Conservation (phyloP, 2,113 vertebrate species). For the Phyllostomus discolor region DNA sequence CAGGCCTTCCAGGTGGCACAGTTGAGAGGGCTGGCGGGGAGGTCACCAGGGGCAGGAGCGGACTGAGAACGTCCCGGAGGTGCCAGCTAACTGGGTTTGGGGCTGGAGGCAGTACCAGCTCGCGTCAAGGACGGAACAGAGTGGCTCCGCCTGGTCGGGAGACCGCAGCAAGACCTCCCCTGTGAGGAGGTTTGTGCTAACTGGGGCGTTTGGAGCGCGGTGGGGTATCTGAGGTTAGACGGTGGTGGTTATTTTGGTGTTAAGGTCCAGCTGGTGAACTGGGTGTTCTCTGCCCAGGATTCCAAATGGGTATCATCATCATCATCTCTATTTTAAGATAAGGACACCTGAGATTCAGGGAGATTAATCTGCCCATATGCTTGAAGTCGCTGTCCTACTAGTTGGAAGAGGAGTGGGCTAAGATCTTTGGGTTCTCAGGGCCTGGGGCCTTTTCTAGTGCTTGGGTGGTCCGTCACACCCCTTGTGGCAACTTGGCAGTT, state of each 20-base stretch:
- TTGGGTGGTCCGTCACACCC: not conserved
- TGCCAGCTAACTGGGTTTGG: not conserved
- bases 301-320: not conserved
- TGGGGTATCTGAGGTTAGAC: not conserved
- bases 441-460: not conserved
- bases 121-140: not conserved
- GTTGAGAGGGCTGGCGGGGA: not conserved
- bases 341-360: not conserved
- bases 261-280: not conserved
- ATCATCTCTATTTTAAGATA: conserved; percentile 1
- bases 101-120: not conserved
- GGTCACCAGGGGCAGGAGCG: not conserved
- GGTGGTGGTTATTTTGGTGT: not conserved
- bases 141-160: not conserved
- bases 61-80: not conserved
- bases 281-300: not conserved
- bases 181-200: not conserved
- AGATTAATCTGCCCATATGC: not conserved
- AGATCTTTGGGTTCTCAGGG: not conserved
- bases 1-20: not conserved
- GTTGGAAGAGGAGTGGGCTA: not conserved
- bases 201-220: not conserved
- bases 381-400: not conserved
- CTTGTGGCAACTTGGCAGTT: not conserved
- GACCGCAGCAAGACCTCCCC: not conserved